phyloP scores from a whole-genome alignment of 2,113 vertebrate species.

The Cyprinodon brontotheroides region DNA sequence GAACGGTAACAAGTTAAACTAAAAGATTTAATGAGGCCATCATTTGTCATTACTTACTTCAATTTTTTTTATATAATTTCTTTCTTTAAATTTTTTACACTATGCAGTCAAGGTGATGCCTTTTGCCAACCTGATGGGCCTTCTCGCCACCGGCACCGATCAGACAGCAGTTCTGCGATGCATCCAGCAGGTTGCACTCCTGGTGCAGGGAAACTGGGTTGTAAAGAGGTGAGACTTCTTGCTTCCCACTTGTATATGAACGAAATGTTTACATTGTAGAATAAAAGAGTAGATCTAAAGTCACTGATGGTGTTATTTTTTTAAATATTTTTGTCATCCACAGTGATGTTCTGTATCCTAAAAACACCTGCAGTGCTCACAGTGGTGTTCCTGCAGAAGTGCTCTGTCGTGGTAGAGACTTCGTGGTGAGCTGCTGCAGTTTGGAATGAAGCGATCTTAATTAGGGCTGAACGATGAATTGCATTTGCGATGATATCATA shows the following conservation, averaged over 20 bases:
- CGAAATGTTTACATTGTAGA: background rate
- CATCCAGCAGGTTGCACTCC: conserved; percentile 98
- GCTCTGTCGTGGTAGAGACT: conserved; percentile 94
- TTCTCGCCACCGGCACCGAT: conserved; percentile 89
- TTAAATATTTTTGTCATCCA: background rate
- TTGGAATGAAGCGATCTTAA: background rate
- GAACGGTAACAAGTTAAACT: conserved; percentile 81
- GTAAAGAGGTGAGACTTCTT: conserved; percentile 89
- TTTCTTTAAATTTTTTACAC: background rate
- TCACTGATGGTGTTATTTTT: background rate
- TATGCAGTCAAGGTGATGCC: conserved; percentile 94
- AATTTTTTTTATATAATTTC: background rate
- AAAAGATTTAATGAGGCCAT: background rate
- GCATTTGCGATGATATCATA: too few relatives aligned
- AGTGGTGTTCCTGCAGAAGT: conserved; percentile 95
- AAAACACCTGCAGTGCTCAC: conserved; percentile 93
- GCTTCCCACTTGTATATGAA: background rate
- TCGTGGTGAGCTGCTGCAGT: conserved; percentile 86
- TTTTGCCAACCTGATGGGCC: conserved; percentile 95
- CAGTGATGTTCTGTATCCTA: conserved; percentile 96
- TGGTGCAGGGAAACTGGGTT: conserved; percentile 98
- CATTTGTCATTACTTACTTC: background rate
- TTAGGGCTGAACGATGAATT: too few relatives aligned
- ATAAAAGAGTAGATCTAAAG: background rate
- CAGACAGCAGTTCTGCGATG: conserved; percentile 90